Conservation (phyloP, 2,888 invertebrate genomes). For the Plusia festucae region DNA sequence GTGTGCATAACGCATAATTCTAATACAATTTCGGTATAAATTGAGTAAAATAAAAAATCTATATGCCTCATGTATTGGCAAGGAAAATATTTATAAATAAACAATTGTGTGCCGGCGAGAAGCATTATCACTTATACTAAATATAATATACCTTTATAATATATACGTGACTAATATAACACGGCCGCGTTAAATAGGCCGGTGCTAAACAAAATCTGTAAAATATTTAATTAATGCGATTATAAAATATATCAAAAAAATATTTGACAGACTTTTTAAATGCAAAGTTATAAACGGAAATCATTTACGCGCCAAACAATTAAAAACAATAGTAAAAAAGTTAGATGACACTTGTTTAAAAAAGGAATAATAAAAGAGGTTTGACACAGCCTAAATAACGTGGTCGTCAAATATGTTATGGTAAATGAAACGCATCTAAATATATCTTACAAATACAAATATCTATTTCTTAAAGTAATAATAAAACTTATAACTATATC, state of each 20-base stretch:
- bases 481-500: slow-evolving; percentile 72
- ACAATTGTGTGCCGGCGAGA: slow-evolving; percentile 76
- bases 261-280: neutral
- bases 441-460: slow-evolving; percentile 82
- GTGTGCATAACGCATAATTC: slow-evolving; percentile 24
- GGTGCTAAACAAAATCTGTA: neutral
- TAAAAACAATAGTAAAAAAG: neutral
- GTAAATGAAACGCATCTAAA: slow-evolving; percentile 85
- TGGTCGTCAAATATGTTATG: slow-evolving; percentile 65
- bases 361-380: neutral
- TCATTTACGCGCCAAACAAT: neutral
- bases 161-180: slow-evolving; percentile 79
- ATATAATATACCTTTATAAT: slow-evolving; percentile 75
- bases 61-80: slow-evolving; percentile 77
- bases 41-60: slow-evolving; percentile 63
- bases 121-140: slow-evolving; percentile 79
- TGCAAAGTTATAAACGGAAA: neutral
- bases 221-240: neutral
- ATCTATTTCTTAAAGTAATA: slow-evolving; percentile 77
- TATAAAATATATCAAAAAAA: slow-evolving; percentile 7
- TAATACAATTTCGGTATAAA: slow-evolving; percentile 33
- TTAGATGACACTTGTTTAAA: neutral
- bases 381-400: slow-evolving; percentile 47
- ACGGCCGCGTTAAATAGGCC: slow-evolving; percentile 69
- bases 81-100: slow-evolving; percentile 72